phyloP scores from a whole-genome alignment of 2,888 invertebrate genomes.

The Scotopteryx bipunctaria region DNA sequence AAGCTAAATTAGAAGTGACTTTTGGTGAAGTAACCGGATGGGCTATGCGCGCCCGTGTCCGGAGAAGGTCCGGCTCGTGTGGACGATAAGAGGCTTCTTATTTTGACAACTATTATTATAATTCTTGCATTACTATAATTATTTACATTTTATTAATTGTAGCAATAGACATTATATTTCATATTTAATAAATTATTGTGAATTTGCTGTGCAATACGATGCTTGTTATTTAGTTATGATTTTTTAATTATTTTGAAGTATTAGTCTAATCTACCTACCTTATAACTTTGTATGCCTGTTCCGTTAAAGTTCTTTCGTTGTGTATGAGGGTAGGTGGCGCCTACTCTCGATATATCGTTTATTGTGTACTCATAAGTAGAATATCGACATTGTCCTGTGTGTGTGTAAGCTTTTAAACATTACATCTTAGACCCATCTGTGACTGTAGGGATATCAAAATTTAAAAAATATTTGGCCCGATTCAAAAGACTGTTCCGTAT shows the following conservation, averaged over 20 bases:
- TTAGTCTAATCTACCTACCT: conserved; percentile 26
- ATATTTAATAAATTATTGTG: conserved; percentile 73
- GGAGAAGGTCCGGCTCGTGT: too few species aligned
- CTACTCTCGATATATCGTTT: conserved; percentile 20
- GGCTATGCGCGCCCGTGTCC: neutral
- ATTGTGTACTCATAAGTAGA: conserved; percentile 55
- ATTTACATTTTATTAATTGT: conserved; percentile 33
- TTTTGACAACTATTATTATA: conserved; percentile 28
- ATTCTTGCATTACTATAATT: conserved; percentile 33
- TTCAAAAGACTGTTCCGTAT: conserved; percentile 88
- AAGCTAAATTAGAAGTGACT: conserved; percentile 15
- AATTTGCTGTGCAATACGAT: conserved; percentile 80
- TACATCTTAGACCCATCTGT: conserved; percentile 72
- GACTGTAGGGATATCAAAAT: conserved; percentile 78
- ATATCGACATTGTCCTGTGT: conserved; percentile 49
- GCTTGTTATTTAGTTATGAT: conserved; percentile 79
- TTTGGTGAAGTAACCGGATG: conserved; percentile 15
- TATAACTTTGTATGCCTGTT: conserved; percentile 59
- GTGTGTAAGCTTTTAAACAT: conserved; percentile 65
- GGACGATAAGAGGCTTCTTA: conserved; percentile 29
- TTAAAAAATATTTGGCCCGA: conserved; percentile 84
- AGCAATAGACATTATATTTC: conserved; percentile 64
- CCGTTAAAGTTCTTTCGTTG: conserved; percentile 48
- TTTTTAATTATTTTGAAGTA: conserved; percentile 47
- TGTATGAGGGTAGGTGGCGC: conserved; percentile 28